These are phyloP conservation scores for Neogale vison DNA, from an alignment of 2,113 vertebrate species.

Conservation along the genomic window DNA sequence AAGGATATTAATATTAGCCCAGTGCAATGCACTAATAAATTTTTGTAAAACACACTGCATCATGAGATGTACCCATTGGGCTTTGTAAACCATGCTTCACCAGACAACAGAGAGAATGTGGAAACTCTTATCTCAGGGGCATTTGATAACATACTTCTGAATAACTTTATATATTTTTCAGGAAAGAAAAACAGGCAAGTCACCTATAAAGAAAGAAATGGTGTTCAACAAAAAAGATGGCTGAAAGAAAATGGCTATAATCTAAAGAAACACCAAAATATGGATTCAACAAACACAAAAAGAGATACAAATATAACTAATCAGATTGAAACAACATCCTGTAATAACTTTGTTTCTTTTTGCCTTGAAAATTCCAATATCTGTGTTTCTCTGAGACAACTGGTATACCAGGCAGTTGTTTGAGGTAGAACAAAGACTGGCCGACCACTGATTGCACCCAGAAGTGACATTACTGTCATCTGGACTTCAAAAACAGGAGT, in stretches of 20 bases:
- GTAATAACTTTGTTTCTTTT: not conserved
- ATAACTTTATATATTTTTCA: not conserved
- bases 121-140: not conserved
- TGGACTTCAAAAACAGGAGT: not conserved
- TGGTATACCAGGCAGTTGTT: not conserved
- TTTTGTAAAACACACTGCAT: not conserved
- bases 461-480: not conserved
- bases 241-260: not conserved
- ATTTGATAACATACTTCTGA: not conserved
- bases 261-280: not conserved
- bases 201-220: not conserved
- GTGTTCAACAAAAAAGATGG: not conserved
- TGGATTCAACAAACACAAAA: not conserved
- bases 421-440: not conserved
- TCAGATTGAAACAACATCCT: not conserved
- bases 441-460: not conserved
- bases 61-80: not conserved
- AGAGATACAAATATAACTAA: not conserved
- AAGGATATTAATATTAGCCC: not conserved
- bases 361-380: not conserved
- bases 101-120: not conserved
- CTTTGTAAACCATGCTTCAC: not conserved
- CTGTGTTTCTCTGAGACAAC: not conserved
- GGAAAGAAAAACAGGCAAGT: not conserved
- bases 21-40: not conserved